Evolutionary conservation across 2,888 invertebrate genomes (phyloP).

Genomic region (Silvanus unidentatus): DNA sequence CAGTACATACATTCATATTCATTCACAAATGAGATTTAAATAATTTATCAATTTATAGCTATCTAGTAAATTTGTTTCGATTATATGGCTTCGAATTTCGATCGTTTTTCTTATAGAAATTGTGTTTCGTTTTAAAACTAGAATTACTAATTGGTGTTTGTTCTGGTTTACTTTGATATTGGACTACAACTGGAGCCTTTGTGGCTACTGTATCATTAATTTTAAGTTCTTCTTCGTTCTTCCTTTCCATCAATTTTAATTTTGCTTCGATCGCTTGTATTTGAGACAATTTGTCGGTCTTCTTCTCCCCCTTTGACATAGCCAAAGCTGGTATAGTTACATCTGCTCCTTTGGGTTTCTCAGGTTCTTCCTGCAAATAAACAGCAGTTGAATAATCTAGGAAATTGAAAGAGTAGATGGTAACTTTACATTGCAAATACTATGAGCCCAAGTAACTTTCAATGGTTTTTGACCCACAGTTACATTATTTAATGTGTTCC

Average conservation of each 20-base stretch:
- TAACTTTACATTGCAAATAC: conserved; percentile 59
- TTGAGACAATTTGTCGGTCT: conserved; percentile 69
- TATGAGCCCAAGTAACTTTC: conserved; percentile 76
- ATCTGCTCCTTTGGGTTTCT: conserved; percentile 68
- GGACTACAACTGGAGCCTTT: conserved; percentile 62
- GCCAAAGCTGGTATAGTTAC: conserved; percentile 73
- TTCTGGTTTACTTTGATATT: conserved; percentile 51
- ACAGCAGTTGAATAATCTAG: neutral
- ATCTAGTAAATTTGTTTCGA: no score
- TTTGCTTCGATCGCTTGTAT: conserved; percentile 87
- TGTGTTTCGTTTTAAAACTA: no score
- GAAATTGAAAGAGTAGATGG: neutral
- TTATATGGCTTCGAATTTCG: no score
- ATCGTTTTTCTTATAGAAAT: no score
- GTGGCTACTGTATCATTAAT: conserved; percentile 63
- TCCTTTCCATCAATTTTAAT: conserved; percentile 69
- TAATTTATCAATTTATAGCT: no score
- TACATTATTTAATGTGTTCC: conserved; percentile 68
- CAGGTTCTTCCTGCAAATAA: conserved; percentile 62
- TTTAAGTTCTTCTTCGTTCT: conserved; percentile 65
- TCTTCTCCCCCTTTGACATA: conserved; percentile 56
- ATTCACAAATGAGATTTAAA: no score
- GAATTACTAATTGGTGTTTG: no score
- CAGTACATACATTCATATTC: no score
- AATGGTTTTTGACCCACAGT: conserved; percentile 68